phyloP scores from a whole-genome alignment of 1,140 invertebrate genomes.

The Pseudomyrmex flavicornis region DNA sequence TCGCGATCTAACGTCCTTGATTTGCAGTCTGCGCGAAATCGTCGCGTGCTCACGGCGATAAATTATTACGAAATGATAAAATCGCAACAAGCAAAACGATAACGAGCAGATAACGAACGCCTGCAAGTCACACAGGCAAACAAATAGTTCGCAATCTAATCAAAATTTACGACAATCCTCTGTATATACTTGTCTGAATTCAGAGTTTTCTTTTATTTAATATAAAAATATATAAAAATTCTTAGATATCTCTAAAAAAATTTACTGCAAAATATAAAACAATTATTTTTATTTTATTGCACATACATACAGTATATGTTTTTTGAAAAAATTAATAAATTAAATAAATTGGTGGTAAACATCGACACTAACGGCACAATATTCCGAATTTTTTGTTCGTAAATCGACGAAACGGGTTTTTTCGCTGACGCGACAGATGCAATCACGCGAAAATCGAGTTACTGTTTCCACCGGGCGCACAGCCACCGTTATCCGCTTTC shows the following conservation, averaged over 20 bases:
- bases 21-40: constrained; percentile 5
- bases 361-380: constrained; percentile 8
- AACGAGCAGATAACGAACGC: not conserved
- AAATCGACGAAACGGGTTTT: constrained; percentile 34
- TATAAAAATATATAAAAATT: not conserved
- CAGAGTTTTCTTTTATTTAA: no score
- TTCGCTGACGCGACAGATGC: constrained; percentile 25
- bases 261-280: no score
- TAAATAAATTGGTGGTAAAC: not conserved
- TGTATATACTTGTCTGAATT: no score
- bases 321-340: not conserved
- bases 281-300: not conserved
- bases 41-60: no score
- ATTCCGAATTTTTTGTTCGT: not conserved
- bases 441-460: constrained; percentile 49
- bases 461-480: constrained; percentile 19
- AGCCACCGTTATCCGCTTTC: constrained; percentile 42
- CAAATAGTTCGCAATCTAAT: not conserved
- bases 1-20: not conserved
- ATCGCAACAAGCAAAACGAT: not conserved
- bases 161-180: not conserved
- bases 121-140: not conserved
- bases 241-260: not conserved
- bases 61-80: not conserved
- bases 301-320: not conserved